Base-by-base conservation (phyloP, 2,113 vertebrate species). In the Macquaria australasica region DNA sequence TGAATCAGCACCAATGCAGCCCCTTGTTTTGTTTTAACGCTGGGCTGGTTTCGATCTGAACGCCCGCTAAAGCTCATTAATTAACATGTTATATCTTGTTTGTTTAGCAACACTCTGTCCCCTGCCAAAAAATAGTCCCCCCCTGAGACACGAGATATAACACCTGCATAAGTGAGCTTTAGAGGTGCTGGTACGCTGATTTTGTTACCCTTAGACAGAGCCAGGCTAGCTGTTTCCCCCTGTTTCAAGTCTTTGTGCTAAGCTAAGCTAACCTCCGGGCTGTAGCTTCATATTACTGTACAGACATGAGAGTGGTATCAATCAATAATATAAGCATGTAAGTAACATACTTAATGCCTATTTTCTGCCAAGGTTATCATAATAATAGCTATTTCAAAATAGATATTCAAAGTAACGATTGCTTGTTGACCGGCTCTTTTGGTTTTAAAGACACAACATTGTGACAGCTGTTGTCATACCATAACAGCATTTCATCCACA, bases 341-440 rank as follows among this genome's bases (percentile, higher is more conserved):
- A 55, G 3, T 43, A 18, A 11, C 16, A 60, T n/a, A 56, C 39
- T 25, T 21, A 20, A 55, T 66, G 37, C 53, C 3, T 37, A 10
- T 48, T 59, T 28, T 21, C 10, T 20, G 48, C 51, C 25, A 58
- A 2, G 8, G 28, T 31, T 60, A 70, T 20, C 0, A 34, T 71
- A 18, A 48, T 34, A 58, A 48, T 45, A 31, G 21, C 31, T n/a
- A 14, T 25, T 39, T 55, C 4, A 39, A 56, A 39, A 62, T 31
- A 73, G 3, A 56, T 25, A 1, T 39, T 55, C 4, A 39, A 56
- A 39, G 53, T 31, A 73, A 39, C 21, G 18, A 48, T 20, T 20
- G 0, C 14, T 71, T 67, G 37, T 67, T 50, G 43, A 67, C 37
- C n/a, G 39, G 37, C 31, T 89, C 7, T 59, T 53, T n/a, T 41